These are phyloP conservation scores for Bubo blakistoni DNA, from an alignment of 2,113 vertebrate genomes.

Conservation along the genomic window DNA sequence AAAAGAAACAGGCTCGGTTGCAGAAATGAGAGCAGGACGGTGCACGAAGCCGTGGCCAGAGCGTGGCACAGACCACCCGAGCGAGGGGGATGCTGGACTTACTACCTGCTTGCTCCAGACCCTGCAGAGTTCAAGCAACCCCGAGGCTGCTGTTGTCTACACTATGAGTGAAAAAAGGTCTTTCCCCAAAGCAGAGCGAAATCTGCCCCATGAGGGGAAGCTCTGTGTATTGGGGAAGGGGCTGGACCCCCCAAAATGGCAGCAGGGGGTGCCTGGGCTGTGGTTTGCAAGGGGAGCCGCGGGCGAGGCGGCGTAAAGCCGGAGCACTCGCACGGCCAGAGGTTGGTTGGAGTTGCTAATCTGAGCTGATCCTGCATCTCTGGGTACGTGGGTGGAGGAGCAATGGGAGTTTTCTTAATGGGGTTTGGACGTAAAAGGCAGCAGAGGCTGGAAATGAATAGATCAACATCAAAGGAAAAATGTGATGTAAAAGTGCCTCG, in stretches of 20 bases:
- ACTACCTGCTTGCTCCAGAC: not conserved
- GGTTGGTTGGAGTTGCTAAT: not conserved
- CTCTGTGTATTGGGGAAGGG: accelerated
- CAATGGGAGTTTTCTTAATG: not conserved
- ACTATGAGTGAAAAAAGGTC: accelerated
- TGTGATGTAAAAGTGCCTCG: not conserved
- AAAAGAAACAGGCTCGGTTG: accelerated
- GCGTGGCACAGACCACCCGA: accelerated
- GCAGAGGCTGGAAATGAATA: not conserved
- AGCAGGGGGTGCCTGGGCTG: accelerated
- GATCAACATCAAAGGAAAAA: not conserved
- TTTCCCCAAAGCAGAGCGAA: not conserved
- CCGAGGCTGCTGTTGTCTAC: accelerated
- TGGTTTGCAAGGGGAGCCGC: accelerated
- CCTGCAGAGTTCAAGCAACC: not conserved
- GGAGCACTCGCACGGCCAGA: not conserved
- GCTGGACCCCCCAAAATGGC: accelerated
- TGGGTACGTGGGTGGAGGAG: accelerated
- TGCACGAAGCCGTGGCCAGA: not conserved
- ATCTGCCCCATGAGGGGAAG: not conserved
- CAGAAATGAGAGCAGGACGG: not conserved
- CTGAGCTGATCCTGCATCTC: not conserved
- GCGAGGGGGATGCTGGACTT: not conserved
- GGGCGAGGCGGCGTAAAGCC: accelerated
- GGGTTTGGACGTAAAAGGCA: not conserved